These are phyloP conservation scores for Babylonia areolata DNA, from an alignment of 1,140 invertebrate species.

Conservation along the genomic window DNA sequence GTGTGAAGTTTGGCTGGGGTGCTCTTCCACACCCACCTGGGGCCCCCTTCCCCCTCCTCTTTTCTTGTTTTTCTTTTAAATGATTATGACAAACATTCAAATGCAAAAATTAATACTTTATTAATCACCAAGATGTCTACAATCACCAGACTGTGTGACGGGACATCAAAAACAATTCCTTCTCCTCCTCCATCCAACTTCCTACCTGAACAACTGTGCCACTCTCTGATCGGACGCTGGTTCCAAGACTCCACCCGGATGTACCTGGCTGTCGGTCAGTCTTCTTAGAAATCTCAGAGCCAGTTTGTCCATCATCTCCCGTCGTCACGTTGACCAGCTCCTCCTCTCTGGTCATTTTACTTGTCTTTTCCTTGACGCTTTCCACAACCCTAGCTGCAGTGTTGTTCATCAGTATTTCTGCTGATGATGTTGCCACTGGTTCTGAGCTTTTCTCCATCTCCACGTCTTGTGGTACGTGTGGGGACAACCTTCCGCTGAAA, in stretches of 20 bases:
- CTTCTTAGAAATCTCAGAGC: neutral
- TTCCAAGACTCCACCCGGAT: constrained; percentile 36
- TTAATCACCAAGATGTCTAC: neutral
- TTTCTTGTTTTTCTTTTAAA: neutral
- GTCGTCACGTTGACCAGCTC: neutral
- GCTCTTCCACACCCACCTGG: no score
- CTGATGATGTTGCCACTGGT: neutral
- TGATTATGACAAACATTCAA: no score
- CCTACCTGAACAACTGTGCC: constrained; percentile 23
- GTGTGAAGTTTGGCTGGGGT: no score
- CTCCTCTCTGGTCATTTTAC: neutral
- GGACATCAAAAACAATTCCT: neutral
- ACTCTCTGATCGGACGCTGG: constrained; percentile 26
- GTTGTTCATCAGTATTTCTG: neutral
- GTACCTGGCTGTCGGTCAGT: neutral
- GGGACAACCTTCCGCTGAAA: neutral
- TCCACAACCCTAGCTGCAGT: neutral
- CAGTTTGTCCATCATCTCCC: neutral
- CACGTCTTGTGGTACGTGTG: neutral
- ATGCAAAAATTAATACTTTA: neutral
- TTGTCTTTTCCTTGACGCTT: no score
- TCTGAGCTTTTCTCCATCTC: neutral
- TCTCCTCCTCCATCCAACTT: no score
- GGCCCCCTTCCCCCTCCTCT: no score
- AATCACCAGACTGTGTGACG: no score